Evolutionary conservation across 2,797 vertebrate species (phyloP).

Genomic region (Hydrophis major): DNA sequence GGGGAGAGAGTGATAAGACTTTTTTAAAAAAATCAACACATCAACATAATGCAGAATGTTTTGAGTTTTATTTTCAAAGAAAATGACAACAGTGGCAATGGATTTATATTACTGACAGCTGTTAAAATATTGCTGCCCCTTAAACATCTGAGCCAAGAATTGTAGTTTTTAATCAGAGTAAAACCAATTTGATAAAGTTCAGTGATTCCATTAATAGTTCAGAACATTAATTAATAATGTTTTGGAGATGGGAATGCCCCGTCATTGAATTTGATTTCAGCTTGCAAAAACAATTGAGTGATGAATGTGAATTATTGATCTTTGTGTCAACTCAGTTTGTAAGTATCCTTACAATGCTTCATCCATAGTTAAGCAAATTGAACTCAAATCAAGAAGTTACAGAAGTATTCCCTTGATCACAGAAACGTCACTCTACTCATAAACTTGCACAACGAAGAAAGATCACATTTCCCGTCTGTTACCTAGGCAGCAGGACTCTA

Average conservation of each 20-base stretch:
- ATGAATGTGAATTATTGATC: not conserved
- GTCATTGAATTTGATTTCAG: conserved; percentile 5
- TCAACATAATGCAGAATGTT: not conserved
- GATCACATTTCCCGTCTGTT: not conserved
- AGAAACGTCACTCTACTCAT: not conserved
- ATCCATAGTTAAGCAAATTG: not conserved
- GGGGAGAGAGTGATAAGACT: not conserved
- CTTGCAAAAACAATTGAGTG: not conserved
- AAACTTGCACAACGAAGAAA: not conserved
- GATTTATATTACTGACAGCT: not conserved
- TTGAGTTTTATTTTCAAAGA: conserved; percentile 2
- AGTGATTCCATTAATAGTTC: conserved; percentile 1
- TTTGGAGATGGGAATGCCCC: not conserved
- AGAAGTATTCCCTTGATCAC: not conserved
- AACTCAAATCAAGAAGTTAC: not conserved
- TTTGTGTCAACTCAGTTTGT: not conserved
- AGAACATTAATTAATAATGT: not conserved
- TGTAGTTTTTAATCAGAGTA: conserved; percentile 24
- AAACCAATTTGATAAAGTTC: not conserved
- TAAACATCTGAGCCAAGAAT: conserved; percentile 3
- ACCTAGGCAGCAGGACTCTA: not conserved
- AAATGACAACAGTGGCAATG: not conserved
- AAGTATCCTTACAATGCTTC: not conserved
- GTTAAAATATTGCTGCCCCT: not conserved
- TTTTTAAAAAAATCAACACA: not conserved